Percentiles rank a stretch among this genome's conserved stretches.
Evolutionary conservation across 2,888 invertebrate species (phyloP).

Genomic region (Ferrisia virgata): DNA sequence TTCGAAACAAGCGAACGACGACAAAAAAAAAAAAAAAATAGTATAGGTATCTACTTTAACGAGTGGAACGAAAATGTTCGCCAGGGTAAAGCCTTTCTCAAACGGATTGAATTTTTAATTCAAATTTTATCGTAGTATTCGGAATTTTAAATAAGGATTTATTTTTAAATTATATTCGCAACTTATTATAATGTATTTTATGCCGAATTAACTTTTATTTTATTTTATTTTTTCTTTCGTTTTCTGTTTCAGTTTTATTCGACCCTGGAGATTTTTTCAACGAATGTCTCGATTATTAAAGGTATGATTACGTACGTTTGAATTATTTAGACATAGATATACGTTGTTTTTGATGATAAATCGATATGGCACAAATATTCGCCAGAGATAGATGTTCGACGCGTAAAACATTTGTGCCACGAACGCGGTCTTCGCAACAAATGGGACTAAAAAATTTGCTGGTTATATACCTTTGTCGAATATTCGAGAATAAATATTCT

Average conservation of each 20-base stretch:
- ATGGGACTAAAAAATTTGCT: too few species aligned
- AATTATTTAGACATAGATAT: neutral
- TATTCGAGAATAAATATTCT: too few species aligned
- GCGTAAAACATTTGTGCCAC: too few species aligned
- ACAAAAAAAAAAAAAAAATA: too few species aligned
- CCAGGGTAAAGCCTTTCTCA: neutral
- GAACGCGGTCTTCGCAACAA: too few species aligned
- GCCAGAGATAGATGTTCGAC: neutral
- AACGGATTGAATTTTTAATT: neutral
- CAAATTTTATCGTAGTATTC: neutral
- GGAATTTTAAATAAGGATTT: neutral
- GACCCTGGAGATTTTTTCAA: neutral
- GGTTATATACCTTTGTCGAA: too few species aligned
- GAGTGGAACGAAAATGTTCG: neutral
- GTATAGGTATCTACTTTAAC: neutral
- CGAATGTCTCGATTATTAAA: neutral
- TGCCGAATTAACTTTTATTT: too few species aligned
- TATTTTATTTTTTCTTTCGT: neutral
- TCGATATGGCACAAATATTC: neutral
- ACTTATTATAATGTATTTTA: too few species aligned
- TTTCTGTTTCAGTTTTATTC: neutral
- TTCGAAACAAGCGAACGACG: neutral
- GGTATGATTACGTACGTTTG: neutral
- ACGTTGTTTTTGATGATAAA: neutral
- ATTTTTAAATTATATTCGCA: neutral